Evolutionary conservation across 1,140 invertebrate genomes (phyloP).

Genomic region (Anoplophora glabripennis): DNA sequence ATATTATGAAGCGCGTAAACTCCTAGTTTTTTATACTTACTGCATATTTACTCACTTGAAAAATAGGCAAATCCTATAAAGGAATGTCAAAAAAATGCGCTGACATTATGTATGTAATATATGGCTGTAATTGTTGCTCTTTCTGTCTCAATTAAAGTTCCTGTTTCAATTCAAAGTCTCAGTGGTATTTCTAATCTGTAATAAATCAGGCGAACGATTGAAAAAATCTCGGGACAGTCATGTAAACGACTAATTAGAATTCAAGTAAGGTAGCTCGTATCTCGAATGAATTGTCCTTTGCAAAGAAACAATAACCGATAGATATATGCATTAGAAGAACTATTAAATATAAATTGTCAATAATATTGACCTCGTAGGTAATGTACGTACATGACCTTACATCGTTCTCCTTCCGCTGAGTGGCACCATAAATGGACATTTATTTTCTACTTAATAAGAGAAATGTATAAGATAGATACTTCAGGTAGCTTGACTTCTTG

Average conservation of each 20-base stretch:
- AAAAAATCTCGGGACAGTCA: background rate
- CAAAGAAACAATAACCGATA: slow-evolving; percentile 4
- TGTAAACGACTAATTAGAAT: background rate
- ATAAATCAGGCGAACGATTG: background rate
- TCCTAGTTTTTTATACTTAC: background rate
- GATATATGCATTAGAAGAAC: background rate
- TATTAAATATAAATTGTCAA: slow-evolving; percentile 4
- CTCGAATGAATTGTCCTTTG: background rate
- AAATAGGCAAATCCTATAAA: too few species aligned
- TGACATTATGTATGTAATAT: too few species aligned
- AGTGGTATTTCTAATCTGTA: background rate
- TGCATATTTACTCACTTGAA: too few species aligned
- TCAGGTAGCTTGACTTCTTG: slow-evolving; percentile 3
- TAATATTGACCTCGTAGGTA: slow-evolving; percentile 1
- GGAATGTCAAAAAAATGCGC: too few species aligned
- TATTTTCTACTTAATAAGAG: slow-evolving; percentile 3
- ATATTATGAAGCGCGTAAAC: too few species aligned
- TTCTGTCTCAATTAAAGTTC: too few species aligned
- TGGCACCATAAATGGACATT: slow-evolving; percentile 1
- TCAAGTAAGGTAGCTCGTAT: background rate
- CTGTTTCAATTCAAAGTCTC: too few species aligned
- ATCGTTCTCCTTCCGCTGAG: background rate
- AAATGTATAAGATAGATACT: background rate
- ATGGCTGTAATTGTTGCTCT: too few species aligned
- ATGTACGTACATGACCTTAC: slow-evolving; percentile 1